phyloP scores from a whole-genome alignment of 2,113 vertebrate genomes.

The Hippopotamus amphibius region DNA sequence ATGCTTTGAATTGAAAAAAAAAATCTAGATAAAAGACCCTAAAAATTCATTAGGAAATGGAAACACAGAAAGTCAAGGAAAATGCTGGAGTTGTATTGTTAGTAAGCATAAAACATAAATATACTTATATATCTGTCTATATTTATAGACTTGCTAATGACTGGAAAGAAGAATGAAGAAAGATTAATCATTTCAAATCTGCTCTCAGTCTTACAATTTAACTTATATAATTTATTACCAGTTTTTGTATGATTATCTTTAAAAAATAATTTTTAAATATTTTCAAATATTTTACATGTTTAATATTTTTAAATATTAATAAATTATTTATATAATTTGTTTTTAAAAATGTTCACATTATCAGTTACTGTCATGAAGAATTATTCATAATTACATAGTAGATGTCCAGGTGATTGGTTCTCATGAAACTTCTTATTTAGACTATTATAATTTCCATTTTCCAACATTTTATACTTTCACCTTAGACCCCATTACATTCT shows the following conservation, averaged over 20 bases:
- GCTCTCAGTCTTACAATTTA: not conserved
- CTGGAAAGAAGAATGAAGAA: not conserved
- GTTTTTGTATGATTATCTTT: not conserved
- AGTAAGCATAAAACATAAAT: not conserved
- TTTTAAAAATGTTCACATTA: not conserved
- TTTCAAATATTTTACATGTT: not conserved
- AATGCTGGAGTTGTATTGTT: not conserved
- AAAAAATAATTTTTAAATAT: not conserved
- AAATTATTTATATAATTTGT: not conserved
- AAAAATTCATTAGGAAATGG: not conserved
- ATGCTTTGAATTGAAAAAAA: not conserved
- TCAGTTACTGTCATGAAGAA: not conserved
- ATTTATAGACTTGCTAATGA: not conserved
- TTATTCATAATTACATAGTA: not conserved
- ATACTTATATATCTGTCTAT: not conserved
- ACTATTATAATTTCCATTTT: not conserved
- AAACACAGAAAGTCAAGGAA: constrained; percentile 22
- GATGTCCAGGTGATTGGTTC: not conserved
- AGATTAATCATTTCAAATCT: not conserved
- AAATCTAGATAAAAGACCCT: not conserved
- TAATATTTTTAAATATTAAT: constrained; percentile 4
- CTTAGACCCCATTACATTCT: not conserved
- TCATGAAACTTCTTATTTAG: not conserved
- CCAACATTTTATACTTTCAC: not conserved
- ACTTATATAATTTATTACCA: not conserved